Percentiles rank a stretch among this genome's conserved stretches.
Evolutionary conservation across 2,113 vertebrate genomes (phyloP).

Genomic region (Lamprotornis superbus): DNA sequence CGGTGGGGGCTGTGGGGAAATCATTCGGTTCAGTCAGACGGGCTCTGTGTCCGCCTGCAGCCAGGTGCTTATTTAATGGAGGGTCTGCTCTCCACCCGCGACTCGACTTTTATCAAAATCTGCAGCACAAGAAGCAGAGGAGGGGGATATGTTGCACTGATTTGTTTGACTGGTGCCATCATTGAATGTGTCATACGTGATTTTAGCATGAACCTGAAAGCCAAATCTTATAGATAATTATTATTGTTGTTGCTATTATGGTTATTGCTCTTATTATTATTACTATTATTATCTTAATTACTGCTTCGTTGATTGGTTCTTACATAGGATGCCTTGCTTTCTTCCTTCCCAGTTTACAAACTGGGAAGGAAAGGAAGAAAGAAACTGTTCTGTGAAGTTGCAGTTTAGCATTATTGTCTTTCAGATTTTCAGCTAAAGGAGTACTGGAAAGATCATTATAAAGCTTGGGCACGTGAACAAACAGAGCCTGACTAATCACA

Average conservation of each 20-base stretch:
- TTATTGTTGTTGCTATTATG: fast-evolving
- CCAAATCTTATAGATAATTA: neutral
- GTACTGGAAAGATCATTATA: neutral
- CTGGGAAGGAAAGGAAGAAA: neutral
- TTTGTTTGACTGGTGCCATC: neutral
- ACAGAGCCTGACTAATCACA: neutral
- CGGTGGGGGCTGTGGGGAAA: neutral
- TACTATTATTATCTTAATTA: neutral
- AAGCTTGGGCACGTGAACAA: neutral
- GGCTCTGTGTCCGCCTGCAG: neutral
- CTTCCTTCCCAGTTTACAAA: neutral
- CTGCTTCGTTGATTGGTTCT: neutral
- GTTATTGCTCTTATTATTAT: fast-evolving
- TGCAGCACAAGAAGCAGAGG: fast-evolving
- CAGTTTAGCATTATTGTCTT: neutral
- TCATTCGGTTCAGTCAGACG: fast-evolving
- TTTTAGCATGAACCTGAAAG: neutral
- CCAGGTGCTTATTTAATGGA: too few species aligned
- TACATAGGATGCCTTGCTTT: fast-evolving
- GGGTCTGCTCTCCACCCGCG: neutral
- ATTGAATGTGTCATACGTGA: fast-evolving
- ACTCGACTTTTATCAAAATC: neutral
- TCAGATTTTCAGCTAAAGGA: neutral
- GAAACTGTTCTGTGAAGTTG: neutral
- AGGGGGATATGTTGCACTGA: neutral